A percentile compares a stretch with the other conserved stretches of the same genome.
These are phyloP conservation scores for Miltochrista miniata DNA, from an alignment of 2,888 invertebrate species.

Conservation along the genomic window DNA sequence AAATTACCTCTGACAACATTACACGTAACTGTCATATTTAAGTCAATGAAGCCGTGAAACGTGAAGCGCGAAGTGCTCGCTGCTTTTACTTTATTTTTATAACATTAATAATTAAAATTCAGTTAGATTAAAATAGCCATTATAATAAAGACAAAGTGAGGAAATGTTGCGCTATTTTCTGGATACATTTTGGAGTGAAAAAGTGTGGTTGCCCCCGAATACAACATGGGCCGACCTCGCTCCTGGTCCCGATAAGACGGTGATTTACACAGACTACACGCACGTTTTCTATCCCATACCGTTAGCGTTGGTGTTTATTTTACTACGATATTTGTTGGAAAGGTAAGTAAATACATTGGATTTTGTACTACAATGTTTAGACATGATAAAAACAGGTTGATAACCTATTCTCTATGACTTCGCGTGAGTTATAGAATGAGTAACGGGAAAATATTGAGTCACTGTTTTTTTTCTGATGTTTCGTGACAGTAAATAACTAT, in stretches of 20 bases:
- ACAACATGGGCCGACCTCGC: conserved; percentile 94
- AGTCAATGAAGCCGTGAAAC: conserved; percentile 31
- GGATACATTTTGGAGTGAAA: conserved; percentile 90
- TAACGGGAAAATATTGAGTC: conserved; percentile 17
- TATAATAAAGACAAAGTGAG: conserved; percentile 29
- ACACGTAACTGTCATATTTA: conserved; percentile 26
- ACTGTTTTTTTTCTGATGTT: conserved; percentile 24
- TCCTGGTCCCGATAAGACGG: conserved; percentile 88
- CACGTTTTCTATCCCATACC: conserved; percentile 93
- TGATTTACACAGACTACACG: conserved; percentile 90
- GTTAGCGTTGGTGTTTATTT: conserved; percentile 91
- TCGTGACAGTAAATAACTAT: conserved; percentile 10
- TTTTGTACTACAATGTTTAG: conserved; percentile 15
- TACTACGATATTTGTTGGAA: conserved; percentile 91
- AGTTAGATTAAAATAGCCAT: conserved; percentile 23
- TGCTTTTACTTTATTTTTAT: background rate
- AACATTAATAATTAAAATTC: conserved; percentile 21
- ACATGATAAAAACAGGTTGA: conserved; percentile 33
- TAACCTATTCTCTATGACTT: conserved; percentile 29
- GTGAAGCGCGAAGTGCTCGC: conserved; percentile 27
- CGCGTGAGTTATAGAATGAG: conserved; percentile 25
- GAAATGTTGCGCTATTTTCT: conserved; percentile 73
- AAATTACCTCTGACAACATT: conserved; percentile 1
- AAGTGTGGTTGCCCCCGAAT: conserved; percentile 96
- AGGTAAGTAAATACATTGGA: conserved; percentile 85